Evolutionary conservation across 2,888 invertebrate genomes (phyloP), one percentile per base, ranked within the genome.

Genomic region (Caenorhabditis becei): DNA sequence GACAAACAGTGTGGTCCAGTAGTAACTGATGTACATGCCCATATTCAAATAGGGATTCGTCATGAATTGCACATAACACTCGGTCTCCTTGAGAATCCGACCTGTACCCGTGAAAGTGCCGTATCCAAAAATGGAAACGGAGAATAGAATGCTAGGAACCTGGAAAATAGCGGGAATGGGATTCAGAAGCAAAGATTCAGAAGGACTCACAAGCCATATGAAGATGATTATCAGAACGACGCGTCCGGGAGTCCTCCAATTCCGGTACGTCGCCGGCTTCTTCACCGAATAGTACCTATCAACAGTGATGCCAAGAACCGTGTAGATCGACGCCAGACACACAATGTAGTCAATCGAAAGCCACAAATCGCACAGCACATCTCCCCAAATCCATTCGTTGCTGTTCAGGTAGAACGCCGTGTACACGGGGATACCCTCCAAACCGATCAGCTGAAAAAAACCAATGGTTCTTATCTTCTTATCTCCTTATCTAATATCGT

Each of bases 241-340:
- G 54, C 86, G 84, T 26, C 81, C 62, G 10, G 89, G 89, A 26
- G 90, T 91, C 56, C 90, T 93, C 99, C 99, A 99, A 89, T 96
- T 95, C 83, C 98, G 94, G 91, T 99, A 99, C 89, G 95, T 95
- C 16, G 99, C 97, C 4, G 99, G 97, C 87, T 97, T 97, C 93
- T 97, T 97, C 7, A 99, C 98, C 35, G 97, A 97, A 92, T 98
- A 98, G 92, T 96, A 99, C 75, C 99, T 94, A 92, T 99, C 99
- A 83, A 98, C 96, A 35, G 99, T 99, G 91, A 99, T 99, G 82
- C 98, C 94, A 74, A 99, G 94, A 18, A 99, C 99, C 0, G 99
- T 99, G 92, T 99, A 99, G 92, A 99, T 98, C 10, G 98, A 99
- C 32, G 97, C 97, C 61, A 99, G 94, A 91, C 99, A 99, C 35